Evolutionary conservation across 2,113 vertebrate genomes (phyloP), one percentile per base, ranked within the genome.

Genomic region (Thermophis baileyi): DNA sequence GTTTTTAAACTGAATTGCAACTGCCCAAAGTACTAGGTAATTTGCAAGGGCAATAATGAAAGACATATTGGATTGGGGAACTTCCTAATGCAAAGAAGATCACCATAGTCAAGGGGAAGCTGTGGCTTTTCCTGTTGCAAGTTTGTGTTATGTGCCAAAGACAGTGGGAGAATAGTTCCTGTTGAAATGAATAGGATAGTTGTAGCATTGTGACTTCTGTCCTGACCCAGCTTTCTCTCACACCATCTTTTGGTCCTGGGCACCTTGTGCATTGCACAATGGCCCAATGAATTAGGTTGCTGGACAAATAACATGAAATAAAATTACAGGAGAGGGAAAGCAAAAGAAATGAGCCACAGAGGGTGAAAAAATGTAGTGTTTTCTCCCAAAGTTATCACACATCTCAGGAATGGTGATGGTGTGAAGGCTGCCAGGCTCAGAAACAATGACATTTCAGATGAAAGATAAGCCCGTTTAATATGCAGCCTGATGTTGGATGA

Each of bases 381-480:
- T 85, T 60, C 63, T 27, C 46, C 81, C 0, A 47, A 54, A 30
- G 44, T 85, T 53, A 60, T 90, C 89, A 50, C 85, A 63, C 44
- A 92, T 90, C 22, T n/a, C 35, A 0, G 46, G 94, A 90, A 10
- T 0, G 4, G 47, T 1, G 91, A 49, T 4, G 88, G 49, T 27
- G 20, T 40, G 89, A 92, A 92, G 54, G 92, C 54, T 27, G 35
- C 2, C 91, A 87, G 30, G 86, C 1, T 3, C n/a, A 4, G 51
- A 90, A 81, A 89, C 3, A 11, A 5, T 91, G 89, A 12, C 49
- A 89, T 55, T 94, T 35, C 2, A 2, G 0, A 1, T 3, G 60
- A 89, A 60, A 40, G 3, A 30, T 44, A 49, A 47, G 27, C 0
- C 0, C 0, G 1, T 0, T 88, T 60, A 9, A 69, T 22, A 46